A percentile compares a stretch with the other conserved stretches of the same genome.
Evolutionary conservation across 2,888 invertebrate species (phyloP).

Genomic region (Drosophila atroscutellata): DNA sequence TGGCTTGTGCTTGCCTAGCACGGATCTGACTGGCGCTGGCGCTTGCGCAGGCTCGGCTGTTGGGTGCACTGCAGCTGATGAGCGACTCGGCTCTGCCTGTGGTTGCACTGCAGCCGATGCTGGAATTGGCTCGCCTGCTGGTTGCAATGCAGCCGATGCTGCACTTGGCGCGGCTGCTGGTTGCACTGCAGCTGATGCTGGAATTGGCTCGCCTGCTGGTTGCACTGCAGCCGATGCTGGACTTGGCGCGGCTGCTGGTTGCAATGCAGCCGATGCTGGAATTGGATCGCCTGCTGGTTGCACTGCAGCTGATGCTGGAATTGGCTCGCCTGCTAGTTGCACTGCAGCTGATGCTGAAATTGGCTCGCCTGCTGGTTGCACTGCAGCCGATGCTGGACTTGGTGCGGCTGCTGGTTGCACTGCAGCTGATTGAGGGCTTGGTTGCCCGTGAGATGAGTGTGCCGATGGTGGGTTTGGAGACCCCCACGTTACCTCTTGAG

Average conservation of each 20-base stretch:
- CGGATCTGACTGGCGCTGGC: background rate
- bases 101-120: background rate
- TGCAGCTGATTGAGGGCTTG: background rate
- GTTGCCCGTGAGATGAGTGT: background rate
- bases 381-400: too few relatives aligned
- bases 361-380: too few relatives aligned
- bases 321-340: background rate
- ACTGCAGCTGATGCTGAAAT: too few relatives aligned
- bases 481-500: background rate
- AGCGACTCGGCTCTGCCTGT: background rate
- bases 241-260: too few relatives aligned
- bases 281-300: background rate
- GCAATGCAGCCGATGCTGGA: too few relatives aligned
- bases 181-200: too few relatives aligned
- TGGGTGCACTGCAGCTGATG: background rate
- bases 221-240: too few relatives aligned
- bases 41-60: background rate
- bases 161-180: too few relatives aligned
- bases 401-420: too few relatives aligned
- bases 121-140: too few relatives aligned
- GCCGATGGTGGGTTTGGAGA: background rate
- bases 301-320: background rate
- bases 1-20: constrained; percentile 1
- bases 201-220: too few relatives aligned
- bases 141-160: too few relatives aligned